Conservation (phyloP, 2,888 invertebrate genomes). For the Bugula neritina region DNA sequence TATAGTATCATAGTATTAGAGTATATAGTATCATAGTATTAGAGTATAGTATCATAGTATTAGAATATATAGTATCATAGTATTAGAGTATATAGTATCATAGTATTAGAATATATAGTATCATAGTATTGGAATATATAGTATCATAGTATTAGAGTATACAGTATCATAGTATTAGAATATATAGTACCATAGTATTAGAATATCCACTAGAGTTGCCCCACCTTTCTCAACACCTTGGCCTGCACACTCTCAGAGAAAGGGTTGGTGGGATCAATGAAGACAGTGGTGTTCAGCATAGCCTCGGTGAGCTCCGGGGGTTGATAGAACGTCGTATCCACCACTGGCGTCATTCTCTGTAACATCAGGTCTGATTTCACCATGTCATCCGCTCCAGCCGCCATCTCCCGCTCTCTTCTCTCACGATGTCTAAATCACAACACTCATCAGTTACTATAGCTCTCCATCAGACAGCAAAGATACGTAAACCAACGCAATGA, state of each 20-base stretch:
- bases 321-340: slow-evolving; percentile 41
- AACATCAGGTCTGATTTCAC: no score
- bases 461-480: no score
- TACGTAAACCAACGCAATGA: no score
- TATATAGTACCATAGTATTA: neutral
- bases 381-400: no score
- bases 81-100: neutral
- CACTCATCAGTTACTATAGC: neutral
- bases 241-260: no score
- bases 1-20: neutral
- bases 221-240: no score
- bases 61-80: neutral
- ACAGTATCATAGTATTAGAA: neutral
- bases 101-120: neutral
- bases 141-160: neutral
- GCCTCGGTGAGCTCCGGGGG: slow-evolving; percentile 35
- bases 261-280: no score
- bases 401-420: slow-evolving; percentile 5
- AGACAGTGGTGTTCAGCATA: slow-evolving; percentile 38
- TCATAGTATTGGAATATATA: neutral
- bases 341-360: no score
- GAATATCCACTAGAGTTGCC: neutral
- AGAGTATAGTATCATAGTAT: neutral
- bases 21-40: neutral
- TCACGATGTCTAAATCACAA: neutral